These are phyloP conservation scores for Eudemis profundana DNA, from an alignment of 2,888 invertebrate genomes.

Conservation along the genomic window DNA sequence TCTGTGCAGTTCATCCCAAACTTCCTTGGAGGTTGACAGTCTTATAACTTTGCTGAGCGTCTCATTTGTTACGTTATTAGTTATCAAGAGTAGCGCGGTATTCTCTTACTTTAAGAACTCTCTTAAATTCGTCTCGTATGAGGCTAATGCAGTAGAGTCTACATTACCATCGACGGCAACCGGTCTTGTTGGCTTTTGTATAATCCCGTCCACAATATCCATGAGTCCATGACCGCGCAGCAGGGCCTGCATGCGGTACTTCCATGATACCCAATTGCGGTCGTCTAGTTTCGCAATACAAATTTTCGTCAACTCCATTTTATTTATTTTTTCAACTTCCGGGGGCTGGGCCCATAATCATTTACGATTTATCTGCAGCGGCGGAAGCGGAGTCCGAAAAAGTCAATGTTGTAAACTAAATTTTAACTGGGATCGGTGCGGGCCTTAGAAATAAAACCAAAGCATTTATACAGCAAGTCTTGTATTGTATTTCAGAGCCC, in stretches of 20 bases:
- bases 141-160: not conserved
- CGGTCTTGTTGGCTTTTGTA: not conserved
- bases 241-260: not conserved
- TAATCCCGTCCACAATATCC: not conserved
- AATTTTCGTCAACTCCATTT: not conserved
- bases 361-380: not conserved
- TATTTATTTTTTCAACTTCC: not conserved
- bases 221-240: slow-evolving; percentile 3
- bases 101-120: not conserved
- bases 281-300: not conserved
- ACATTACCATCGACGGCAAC: not conserved
- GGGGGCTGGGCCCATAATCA: not conserved
- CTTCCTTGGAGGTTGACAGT: not conserved
- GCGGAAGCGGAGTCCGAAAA: too few relatives aligned
- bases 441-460: too few relatives aligned
- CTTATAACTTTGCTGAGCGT: not conserved
- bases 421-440: too few relatives aligned
- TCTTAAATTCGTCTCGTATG: not conserved
- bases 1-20: too few relatives aligned
- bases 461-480: too few relatives aligned
- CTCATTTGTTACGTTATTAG: not conserved
- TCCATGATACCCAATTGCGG: not conserved
- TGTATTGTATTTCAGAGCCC: too few relatives aligned
- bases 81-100: not conserved
- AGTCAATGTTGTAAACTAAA: too few relatives aligned